Conservation (phyloP, 2,888 invertebrate genomes). For the Drosophila emarginata region DNA sequence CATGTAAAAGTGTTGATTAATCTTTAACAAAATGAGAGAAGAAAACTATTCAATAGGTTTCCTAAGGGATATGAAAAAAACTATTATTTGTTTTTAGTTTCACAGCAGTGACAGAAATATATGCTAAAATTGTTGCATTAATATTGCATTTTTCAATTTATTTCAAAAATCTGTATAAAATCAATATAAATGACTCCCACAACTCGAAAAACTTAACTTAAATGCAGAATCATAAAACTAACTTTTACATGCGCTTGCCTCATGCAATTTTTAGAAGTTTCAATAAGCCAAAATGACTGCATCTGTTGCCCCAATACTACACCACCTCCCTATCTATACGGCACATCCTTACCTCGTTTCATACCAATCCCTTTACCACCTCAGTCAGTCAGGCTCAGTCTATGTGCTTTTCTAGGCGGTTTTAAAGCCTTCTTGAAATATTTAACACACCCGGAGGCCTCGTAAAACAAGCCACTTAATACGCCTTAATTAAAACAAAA, state of each 20-base stretch:
- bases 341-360: background rate
- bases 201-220: background rate
- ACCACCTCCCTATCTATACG: too few relatives aligned
- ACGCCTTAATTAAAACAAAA: constrained; percentile 66
- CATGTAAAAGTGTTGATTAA: too few relatives aligned
- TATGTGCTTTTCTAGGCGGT: background rate
- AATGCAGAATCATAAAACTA: constrained; percentile 9
- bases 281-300: constrained; percentile 6
- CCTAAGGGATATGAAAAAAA: too few relatives aligned
- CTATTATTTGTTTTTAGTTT: background rate
- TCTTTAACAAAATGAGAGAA: too few relatives aligned
- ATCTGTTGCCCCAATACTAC: background rate
- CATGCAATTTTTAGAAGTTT: constrained; percentile 7
- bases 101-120: background rate
- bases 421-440: constrained; percentile 13
- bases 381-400: too few relatives aligned
- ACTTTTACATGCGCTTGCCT: constrained; percentile 4
- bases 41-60: too few relatives aligned
- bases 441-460: constrained; percentile 37
- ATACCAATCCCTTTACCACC: too few relatives aligned
- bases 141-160: background rate
- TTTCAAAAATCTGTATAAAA: background rate
- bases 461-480: constrained; percentile 56
- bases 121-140: background rate
- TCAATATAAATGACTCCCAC: constrained; percentile 5